Base-by-base conservation (phyloP, 2,113 vertebrate genomes). In the Rhipidura dahli region DNA sequence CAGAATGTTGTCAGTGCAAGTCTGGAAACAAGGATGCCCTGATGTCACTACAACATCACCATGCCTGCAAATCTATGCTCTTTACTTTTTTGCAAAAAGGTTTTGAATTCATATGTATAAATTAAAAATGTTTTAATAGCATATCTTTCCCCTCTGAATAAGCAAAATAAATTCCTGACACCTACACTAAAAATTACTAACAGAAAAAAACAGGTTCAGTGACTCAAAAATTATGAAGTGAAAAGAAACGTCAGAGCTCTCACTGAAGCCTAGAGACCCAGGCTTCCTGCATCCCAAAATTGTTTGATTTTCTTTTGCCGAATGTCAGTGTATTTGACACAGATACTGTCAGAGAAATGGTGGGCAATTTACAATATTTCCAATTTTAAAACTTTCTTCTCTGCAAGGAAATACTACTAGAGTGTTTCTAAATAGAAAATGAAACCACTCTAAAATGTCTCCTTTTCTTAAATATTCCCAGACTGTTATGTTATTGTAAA, bases 121-220 rank as follows among this genome's bases (percentile, higher is more conserved):
- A 61, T 44, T 53, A 40, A 20, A 71, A 79, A 18, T 54, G 59
- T 28, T 81, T 79, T 59, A n/a, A 45, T 79, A 51, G 13, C 22
- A 37, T 21, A n/a, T 28, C 6, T 68, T 83, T 73, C 6, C 14
- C 4, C 5, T 47, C 35, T 68, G 20, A 61, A 47, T 57, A 73
- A 70, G 53, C 2, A 53, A 73, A 68, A 39, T 9, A 23, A 35
- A 37, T 73, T 83, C 15, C 54, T 90, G 4, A 5, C 10, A 57
- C 3, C 3, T 47, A 39, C 10, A 15, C 11, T 47, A 53, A 68
- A 80, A 78, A 14, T 42, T 54, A 13, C 3, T 14, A 77, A 49
- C 2, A 37, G 13, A 13, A 79, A 82, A 69, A 64, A 53, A 1
- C 0, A 51, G 15, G 20, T 70, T 27, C 3, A 0, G 3, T 64